These are phyloP conservation scores for Andrena bucephala DNA, from an alignment of 2,888 invertebrate species.

Conservation along the genomic window DNA sequence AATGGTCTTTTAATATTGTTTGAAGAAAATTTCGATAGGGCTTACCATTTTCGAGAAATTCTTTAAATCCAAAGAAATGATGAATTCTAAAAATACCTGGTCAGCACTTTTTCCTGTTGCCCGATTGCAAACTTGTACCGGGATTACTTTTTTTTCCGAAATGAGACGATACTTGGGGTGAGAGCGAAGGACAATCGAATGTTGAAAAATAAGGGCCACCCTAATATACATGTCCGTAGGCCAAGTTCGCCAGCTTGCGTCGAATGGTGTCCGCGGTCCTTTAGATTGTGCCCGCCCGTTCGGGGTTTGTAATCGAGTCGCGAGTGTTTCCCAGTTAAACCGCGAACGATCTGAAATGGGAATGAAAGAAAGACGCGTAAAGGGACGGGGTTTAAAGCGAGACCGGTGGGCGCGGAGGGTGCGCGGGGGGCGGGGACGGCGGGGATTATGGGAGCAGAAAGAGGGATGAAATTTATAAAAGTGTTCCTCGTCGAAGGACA, in stretches of 20 bases:
- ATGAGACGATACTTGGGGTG: too few species aligned
- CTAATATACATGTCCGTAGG: constrained; percentile 21
- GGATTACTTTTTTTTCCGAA: too few species aligned
- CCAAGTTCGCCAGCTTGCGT: neutral
- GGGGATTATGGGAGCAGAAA: constrained; percentile 16
- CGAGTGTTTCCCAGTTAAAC: neutral
- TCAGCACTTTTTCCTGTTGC: too few species aligned
- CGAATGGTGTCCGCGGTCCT: neutral
- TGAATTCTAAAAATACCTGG: too few species aligned
- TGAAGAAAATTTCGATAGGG: too few species aligned
- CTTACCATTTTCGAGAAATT: too few species aligned
- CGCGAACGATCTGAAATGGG: neutral
- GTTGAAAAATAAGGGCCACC: too few species aligned
- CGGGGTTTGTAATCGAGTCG: constrained; percentile 45
- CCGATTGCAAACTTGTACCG: too few species aligned
- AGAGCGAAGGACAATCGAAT: too few species aligned
- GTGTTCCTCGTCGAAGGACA: constrained; percentile 25
- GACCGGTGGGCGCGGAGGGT: neutral
- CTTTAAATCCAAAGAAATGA: too few species aligned
- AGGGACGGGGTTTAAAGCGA: constrained; percentile 1
- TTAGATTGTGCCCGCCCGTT: neutral
- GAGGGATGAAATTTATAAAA: constrained; percentile 34
- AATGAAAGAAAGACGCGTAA: neutral
- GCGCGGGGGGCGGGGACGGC: constrained; percentile 8
- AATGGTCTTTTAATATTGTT: too few species aligned